phyloP scores from a whole-genome alignment of 2,113 vertebrate genomes.

The Porphyrio hochstetteri region DNA sequence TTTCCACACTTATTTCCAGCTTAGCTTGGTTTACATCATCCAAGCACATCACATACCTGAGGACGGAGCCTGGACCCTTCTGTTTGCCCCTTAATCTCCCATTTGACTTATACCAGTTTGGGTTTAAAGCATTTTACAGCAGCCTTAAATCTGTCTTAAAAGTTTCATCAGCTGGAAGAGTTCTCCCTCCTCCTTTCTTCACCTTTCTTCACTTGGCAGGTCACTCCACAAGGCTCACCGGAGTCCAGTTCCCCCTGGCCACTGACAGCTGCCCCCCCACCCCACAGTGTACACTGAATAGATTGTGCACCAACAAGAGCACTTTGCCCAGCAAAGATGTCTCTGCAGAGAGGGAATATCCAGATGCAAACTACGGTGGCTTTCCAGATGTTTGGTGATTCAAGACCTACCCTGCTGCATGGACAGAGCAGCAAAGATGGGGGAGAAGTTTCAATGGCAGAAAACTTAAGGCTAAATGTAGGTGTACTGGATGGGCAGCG shows the following conservation, averaged over 20 bases:
- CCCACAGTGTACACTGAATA: fast-evolving
- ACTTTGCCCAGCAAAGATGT: too few relatives aligned
- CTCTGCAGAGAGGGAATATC: not conserved
- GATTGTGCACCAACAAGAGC: fast-evolving
- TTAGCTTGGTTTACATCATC: not conserved
- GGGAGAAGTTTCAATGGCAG: not conserved
- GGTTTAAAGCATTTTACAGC: not conserved
- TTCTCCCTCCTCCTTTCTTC: not conserved
- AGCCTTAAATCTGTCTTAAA: not conserved
- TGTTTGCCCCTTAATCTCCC: not conserved
- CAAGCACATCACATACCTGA: not conserved
- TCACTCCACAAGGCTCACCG: not conserved
- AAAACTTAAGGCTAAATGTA: not conserved
- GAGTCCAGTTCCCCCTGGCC: fast-evolving
- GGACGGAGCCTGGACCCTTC: not conserved
- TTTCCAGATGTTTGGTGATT: not conserved
- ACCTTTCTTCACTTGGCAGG: not conserved
- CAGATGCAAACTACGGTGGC: not conserved
- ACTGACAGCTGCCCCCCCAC: too few relatives aligned
- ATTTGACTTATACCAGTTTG: not conserved
- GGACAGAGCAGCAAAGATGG: not conserved
- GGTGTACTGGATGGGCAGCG: not conserved
- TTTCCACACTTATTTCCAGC: not conserved
- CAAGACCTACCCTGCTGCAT: not conserved
- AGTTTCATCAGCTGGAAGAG: not conserved